Conservation (phyloP, 2,888 invertebrate genomes). For the Lepidochrysops patricia region DNA sequence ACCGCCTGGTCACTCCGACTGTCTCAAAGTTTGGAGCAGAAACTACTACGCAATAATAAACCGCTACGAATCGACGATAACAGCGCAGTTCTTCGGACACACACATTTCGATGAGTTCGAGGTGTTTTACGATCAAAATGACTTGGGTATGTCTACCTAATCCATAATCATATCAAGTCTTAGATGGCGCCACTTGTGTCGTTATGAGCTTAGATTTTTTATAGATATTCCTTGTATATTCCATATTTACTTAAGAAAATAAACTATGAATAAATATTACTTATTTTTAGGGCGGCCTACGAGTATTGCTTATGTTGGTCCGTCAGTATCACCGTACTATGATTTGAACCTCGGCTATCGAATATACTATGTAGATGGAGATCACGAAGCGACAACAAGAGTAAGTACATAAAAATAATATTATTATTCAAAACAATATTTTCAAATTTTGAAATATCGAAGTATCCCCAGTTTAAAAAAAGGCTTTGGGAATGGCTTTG, state of each 20-base stretch:
- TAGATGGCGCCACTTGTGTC: no score
- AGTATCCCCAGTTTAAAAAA: no score
- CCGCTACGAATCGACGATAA: constrained; percentile 90
- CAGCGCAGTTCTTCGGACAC: constrained; percentile 95
- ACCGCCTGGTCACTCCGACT: constrained; percentile 94
- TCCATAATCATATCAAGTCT: no score
- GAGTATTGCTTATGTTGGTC: constrained; percentile 93
- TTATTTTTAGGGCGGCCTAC: constrained; percentile 80
- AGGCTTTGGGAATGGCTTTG: no score
- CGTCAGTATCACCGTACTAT: constrained; percentile 94
- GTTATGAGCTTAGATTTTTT: not conserved
- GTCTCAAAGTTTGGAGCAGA: constrained; percentile 95
- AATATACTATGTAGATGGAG: constrained; percentile 96
- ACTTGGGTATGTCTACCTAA: constrained; percentile 72
- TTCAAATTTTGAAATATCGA: no score
- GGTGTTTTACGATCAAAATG: constrained; percentile 90
- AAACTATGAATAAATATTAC: not conserved
- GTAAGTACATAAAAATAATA: no score
- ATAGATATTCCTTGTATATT: no score
- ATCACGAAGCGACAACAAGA: constrained; percentile 87
- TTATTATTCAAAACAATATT: no score
- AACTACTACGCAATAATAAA: constrained; percentile 93
- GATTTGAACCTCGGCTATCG: constrained; percentile 95
- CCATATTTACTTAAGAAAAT: no score
- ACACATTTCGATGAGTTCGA: constrained; percentile 96